A percentile compares a stretch with the other conserved stretches of the same genome.
Conservation (phyloP, 2,888 invertebrate genomes). For the Anthophora plumipes region DNA sequence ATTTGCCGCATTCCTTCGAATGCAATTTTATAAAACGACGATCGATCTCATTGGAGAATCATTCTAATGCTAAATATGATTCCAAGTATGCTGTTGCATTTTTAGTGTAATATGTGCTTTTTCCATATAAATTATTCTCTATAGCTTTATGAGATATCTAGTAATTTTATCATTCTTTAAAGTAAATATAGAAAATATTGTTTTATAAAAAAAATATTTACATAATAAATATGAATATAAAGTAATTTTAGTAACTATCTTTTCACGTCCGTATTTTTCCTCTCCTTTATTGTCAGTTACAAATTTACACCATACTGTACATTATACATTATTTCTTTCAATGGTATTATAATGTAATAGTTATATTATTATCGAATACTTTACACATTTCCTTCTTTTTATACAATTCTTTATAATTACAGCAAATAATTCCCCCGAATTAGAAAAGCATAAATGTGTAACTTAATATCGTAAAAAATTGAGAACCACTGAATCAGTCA, state of each 20-base stretch:
- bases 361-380: not conserved
- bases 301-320: slow-evolving; percentile 12
- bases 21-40: slow-evolving; percentile 37
- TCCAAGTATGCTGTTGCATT: slow-evolving; percentile 27
- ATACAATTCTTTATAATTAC: not conserved
- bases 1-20: slow-evolving; percentile 24
- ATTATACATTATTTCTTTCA: not conserved
- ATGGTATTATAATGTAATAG: not conserved
- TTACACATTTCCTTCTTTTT: no score
- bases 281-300: slow-evolving; percentile 6
- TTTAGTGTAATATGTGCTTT: slow-evolving; percentile 30
- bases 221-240: slow-evolving; percentile 66
- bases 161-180: slow-evolving; percentile 46
- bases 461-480: not conserved
- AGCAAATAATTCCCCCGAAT: not conserved
- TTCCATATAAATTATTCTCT: slow-evolving; percentile 28
- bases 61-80: slow-evolving; percentile 19
- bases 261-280: not conserved
- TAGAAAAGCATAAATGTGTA: not conserved
- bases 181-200: slow-evolving; percentile 48
- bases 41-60: not conserved
- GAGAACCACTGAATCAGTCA: slow-evolving; percentile 22
- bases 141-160: slow-evolving; percentile 35
- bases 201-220: slow-evolving; percentile 66
- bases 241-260: slow-evolving; percentile 42